Evolutionary conservation across 53 echinoderm and acorn worm genomes (phyloP).

Genomic region (Antedon mediterranea): DNA sequence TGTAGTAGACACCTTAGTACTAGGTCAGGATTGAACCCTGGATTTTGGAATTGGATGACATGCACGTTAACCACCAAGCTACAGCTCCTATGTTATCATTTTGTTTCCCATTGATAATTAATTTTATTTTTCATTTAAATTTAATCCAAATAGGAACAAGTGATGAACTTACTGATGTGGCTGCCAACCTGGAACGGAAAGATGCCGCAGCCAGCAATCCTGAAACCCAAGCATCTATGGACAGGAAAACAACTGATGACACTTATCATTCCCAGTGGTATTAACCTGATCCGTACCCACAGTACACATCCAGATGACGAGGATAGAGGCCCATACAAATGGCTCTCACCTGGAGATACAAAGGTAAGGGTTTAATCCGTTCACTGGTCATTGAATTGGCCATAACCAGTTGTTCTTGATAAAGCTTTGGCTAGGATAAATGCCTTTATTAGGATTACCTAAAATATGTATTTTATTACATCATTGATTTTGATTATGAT

Average conservation of each 20-base stretch:
- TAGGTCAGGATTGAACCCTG: no score
- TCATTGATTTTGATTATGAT: no score
- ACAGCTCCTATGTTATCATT: no score
- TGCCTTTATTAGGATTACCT: no score
- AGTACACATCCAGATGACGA: constrained; percentile 92
- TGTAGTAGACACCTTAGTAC: no score
- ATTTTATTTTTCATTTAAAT: background rate
- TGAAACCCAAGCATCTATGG: constrained; percentile 91
- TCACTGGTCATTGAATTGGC: no score
- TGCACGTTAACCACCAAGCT: no score
- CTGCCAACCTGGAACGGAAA: constrained; percentile 94
- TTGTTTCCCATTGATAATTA: background rate
- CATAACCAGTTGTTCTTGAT: no score
- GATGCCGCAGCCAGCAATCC: constrained; percentile 91
- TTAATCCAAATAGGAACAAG: constrained; percentile 56
- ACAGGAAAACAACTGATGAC: constrained; percentile 97
- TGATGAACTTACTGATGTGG: constrained; percentile 98
- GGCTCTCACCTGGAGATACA: constrained; percentile 97
- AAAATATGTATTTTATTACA: no score
- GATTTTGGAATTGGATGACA: no score
- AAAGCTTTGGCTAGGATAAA: no score
- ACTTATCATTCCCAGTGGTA: constrained; percentile 63
- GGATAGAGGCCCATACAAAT: constrained; percentile 87
- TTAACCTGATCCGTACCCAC: constrained; percentile 84
- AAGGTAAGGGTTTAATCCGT: constrained; percentile 42